Percentiles rank a stretch among this genome's conserved stretches.
Evolutionary conservation across 2,113 vertebrate genomes (phyloP).

Genomic region (Mandrillus leucophaeus): DNA sequence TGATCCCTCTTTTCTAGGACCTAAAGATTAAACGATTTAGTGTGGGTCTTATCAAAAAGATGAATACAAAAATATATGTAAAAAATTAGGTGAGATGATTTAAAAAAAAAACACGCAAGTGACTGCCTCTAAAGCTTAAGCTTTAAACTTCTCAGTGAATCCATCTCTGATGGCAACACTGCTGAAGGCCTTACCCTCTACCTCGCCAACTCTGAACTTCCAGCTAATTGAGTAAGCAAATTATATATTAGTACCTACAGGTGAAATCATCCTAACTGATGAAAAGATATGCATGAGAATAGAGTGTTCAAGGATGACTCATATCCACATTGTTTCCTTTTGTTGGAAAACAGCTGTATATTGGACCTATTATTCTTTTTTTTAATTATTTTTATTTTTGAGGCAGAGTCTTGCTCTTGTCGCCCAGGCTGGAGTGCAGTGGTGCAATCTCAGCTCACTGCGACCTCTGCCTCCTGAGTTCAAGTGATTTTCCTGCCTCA

Average conservation of each 20-base stretch:
- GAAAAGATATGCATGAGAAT: neutral
- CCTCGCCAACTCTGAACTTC: neutral
- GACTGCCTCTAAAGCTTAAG: neutral
- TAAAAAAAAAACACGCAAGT: neutral
- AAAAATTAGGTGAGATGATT: neutral
- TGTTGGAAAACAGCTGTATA: neutral
- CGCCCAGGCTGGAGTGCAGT: no score
- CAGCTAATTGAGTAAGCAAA: neutral
- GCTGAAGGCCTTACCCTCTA: neutral
- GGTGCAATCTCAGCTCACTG: no score
- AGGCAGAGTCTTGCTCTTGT: no score
- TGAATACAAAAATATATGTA: neutral
- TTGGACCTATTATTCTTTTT: neutral
- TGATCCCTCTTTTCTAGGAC: neutral
- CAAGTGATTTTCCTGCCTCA: no score
- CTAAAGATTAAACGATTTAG: neutral
- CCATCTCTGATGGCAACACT: neutral
- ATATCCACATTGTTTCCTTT: neutral
- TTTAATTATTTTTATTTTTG: neutral
- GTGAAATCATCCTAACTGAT: constrained; percentile 15
- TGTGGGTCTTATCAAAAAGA: neutral
- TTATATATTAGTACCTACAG: neutral
- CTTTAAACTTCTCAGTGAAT: neutral
- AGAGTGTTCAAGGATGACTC: neutral
- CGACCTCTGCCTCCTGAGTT: no score